phyloP scores from a whole-genome alignment of 2,113 vertebrate genomes.

The Dryoscopus gambensis region DNA sequence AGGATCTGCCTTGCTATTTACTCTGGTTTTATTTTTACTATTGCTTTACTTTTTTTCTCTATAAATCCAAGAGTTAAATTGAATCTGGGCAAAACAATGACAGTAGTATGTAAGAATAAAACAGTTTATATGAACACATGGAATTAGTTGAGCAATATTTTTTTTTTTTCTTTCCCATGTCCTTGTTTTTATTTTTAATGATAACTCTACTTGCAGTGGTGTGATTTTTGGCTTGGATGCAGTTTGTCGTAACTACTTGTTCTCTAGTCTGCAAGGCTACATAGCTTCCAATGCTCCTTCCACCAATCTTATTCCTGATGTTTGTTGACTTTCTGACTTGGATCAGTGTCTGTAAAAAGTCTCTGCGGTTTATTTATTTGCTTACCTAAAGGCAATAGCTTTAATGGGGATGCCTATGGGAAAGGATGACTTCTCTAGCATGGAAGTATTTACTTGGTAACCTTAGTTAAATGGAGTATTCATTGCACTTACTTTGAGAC shows the following conservation, averaged over 20 bases:
- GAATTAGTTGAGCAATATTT: neutral
- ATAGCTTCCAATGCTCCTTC: neutral
- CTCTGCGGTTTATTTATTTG: neutral
- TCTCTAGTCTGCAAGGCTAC: neutral
- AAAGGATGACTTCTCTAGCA: neutral
- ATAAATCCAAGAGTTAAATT: neutral
- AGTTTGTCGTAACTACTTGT: neutral
- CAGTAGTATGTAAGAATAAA: neutral
- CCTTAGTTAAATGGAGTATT: neutral
- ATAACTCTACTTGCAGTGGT: neutral
- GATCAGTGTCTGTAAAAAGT: neutral
- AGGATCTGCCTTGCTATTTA: neutral
- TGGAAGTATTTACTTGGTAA: neutral
- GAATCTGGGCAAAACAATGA: neutral
- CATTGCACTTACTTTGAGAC: neutral
- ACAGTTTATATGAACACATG: neutral
- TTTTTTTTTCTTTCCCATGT: neutral
- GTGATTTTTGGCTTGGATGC: neutral
- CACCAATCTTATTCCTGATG: neutral
- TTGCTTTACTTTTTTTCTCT: neutral
- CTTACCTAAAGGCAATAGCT: neutral
- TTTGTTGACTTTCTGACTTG: slow-evolving; percentile 8
- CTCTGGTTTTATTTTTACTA: slow-evolving; percentile 30
- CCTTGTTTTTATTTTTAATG: neutral
- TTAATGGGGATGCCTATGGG: neutral